A percentile compares a stretch with the other conserved stretches of the same genome.
Conservation (phyloP, 1,140 invertebrate species). For the Cyclargus thomasi region DNA sequence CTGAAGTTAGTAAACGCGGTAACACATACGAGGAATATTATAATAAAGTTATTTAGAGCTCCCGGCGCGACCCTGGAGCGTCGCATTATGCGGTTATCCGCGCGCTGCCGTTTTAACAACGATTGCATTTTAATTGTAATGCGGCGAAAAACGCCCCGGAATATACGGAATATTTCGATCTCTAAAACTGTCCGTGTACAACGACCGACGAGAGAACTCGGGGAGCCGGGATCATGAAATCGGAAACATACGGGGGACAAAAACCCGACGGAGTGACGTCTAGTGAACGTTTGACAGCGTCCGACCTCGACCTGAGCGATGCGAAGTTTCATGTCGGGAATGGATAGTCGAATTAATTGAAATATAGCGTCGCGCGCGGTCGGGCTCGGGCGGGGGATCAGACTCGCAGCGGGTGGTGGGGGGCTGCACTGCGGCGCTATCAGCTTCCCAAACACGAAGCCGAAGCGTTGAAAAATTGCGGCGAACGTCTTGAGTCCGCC, state of each 20-base stretch:
- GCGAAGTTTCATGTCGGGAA: slow-evolving; percentile 49
- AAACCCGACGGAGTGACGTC: slow-evolving; percentile 25
- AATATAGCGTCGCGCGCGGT: slow-evolving; percentile 64
- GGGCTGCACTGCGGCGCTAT: slow-evolving; percentile 47
- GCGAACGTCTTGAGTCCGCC: slow-evolving; percentile 58
- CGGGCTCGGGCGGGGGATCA: slow-evolving; percentile 61
- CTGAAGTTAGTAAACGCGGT: slow-evolving; percentile 6
- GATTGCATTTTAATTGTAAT: background rate
- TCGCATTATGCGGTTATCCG: background rate
- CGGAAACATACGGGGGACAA: slow-evolving; percentile 8
- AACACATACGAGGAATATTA: background rate
- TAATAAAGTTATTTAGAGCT: slow-evolving; percentile 1
- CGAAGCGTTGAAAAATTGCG: slow-evolving; percentile 70
- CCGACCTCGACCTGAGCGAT: slow-evolving; percentile 37
- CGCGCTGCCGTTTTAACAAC: background rate
- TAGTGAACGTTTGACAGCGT: slow-evolving; percentile 35
- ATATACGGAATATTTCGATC: slow-evolving; percentile 6
- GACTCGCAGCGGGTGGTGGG: slow-evolving; percentile 46
- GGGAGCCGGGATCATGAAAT: slow-evolving; percentile 1
- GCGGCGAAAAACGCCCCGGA: background rate
- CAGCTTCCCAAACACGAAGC: slow-evolving; percentile 59
- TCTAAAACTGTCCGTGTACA: background rate
- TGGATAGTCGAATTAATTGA: slow-evolving; percentile 68
- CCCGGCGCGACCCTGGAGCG: background rate
- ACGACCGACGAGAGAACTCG: background rate